Percentiles rank a stretch among this genome's conserved stretches.
Evolutionary conservation across 1,140 invertebrate species (phyloP).

Genomic region (Drosophila chauvacae): DNA sequence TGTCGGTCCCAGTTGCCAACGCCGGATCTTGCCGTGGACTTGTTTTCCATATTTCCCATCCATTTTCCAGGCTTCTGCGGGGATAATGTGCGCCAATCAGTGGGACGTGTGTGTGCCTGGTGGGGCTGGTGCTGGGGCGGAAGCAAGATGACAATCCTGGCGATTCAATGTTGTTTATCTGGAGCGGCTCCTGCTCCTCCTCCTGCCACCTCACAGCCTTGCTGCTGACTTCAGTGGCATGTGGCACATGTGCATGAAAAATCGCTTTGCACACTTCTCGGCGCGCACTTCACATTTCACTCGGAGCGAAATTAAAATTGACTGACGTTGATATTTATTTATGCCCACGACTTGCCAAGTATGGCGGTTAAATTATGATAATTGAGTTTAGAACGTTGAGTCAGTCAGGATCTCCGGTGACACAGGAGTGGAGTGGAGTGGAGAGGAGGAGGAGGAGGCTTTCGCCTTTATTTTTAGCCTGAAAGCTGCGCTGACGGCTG

Average conservation of each 20-base stretch:
- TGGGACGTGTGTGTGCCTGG: conserved; percentile 7
- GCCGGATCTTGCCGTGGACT: conserved; percentile 15
- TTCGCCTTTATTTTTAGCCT: conserved; percentile 24
- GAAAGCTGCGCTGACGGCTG: conserved; percentile 27
- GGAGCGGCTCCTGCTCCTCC: neutral
- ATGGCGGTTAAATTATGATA: conserved; percentile 44
- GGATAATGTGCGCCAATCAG: conserved; percentile 76
- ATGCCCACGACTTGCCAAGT: conserved; percentile 11
- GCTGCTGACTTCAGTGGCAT: neutral
- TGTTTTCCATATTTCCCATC: conserved; percentile 31
- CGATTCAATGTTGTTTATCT: conserved; percentile 33
- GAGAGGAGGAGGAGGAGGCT: neutral
- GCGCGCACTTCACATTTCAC: conserved; percentile 75
- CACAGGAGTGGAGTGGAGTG: neutral
- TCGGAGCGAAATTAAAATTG: conserved; percentile 75
- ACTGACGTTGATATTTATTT: conserved; percentile 78
- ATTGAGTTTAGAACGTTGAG: conserved; percentile 43
- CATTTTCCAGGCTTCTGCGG: conserved; percentile 32
- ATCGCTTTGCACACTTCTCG: conserved; percentile 70
- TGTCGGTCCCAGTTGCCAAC: conserved; percentile 13
- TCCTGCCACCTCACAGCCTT: neutral
- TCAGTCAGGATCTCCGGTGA: conserved; percentile 5
- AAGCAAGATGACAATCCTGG: conserved; percentile 34
- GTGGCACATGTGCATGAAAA: conserved; percentile 71
- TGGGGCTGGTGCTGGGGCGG: neutral